Evolutionary conservation across 2,113 vertebrate genomes (phyloP).

Genomic region (Lasiurus borealis): DNA sequence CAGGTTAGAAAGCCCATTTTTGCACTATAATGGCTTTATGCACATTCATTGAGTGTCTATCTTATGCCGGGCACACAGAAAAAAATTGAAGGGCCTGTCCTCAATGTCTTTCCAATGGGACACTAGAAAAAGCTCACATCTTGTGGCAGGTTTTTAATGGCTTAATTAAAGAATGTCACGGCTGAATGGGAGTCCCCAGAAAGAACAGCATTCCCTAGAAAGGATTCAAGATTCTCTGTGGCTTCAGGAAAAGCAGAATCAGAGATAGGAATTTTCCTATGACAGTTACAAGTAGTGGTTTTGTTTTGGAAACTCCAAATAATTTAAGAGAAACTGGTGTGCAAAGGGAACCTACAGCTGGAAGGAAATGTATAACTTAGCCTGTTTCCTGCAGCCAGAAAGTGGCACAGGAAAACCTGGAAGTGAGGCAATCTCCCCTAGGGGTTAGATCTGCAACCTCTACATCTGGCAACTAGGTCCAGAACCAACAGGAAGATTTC

Average conservation of each 20-base stretch:
- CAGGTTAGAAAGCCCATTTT: neutral
- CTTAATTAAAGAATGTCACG: slow-evolving; percentile 6
- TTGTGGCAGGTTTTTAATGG: slow-evolving; percentile 42
- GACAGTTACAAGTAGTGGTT: neutral
- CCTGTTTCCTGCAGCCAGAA: slow-evolving; percentile 56
- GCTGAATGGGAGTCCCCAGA: neutral
- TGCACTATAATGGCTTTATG: neutral
- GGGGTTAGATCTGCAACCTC: neutral
- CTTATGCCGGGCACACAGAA: neutral
- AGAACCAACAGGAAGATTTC: neutral
- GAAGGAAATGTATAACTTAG: slow-evolving; percentile 47
- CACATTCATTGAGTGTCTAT: neutral
- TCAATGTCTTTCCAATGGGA: neutral
- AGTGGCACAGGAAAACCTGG: slow-evolving; percentile 63
- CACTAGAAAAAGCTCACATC: slow-evolving; percentile 1
- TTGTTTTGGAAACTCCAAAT: slow-evolving; percentile 25
- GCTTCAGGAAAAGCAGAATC: slow-evolving; percentile 17
- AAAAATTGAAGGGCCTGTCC: neutral
- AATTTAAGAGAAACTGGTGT: slow-evolving; percentile 50
- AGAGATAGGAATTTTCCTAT: neutral
- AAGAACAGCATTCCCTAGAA: slow-evolving; percentile 6
- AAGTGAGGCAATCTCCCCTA: slow-evolving; percentile 33
- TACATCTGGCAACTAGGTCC: neutral
- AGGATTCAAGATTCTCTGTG: neutral
- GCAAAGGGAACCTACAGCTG: neutral